These are phyloP conservation scores for Diplodus sargus DNA, from an alignment of 2,797 vertebrate genomes.

Conservation along the genomic window DNA sequence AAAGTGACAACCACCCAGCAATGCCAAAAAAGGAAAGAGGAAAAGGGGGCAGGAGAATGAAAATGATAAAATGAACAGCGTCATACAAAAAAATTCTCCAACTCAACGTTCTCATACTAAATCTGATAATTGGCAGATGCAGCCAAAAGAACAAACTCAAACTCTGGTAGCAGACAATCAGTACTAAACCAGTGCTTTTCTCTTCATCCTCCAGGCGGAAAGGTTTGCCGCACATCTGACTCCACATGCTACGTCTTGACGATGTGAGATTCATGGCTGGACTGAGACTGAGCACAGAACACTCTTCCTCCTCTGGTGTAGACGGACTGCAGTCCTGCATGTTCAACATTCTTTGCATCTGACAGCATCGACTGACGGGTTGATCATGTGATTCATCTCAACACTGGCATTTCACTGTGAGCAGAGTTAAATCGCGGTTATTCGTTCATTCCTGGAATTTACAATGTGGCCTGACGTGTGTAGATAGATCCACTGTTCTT, in stretches of 20 bases:
- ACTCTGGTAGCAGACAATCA: too few relatives aligned
- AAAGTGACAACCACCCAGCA: too few relatives aligned
- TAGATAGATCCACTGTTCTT: conserved; percentile 2
- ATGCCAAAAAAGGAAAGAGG: too few relatives aligned
- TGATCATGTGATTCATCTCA: conserved; percentile 14
- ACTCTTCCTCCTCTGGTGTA: background rate
- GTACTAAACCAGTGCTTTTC: conserved; percentile 3
- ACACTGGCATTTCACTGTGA: background rate
- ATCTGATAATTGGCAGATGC: too few relatives aligned
- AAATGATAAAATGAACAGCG: too few relatives aligned
- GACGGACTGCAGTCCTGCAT: background rate
- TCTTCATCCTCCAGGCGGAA: conserved; percentile 49
- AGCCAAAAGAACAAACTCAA: background rate
- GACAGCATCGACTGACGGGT: background rate
- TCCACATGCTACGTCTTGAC: background rate
- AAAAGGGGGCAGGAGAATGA: too few relatives aligned
- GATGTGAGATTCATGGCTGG: conserved; percentile 43
- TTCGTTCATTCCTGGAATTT: background rate
- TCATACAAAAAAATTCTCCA: too few relatives aligned
- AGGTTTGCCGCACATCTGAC: background rate
- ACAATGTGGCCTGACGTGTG: conserved; percentile 31
- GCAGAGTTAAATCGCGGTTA: background rate
- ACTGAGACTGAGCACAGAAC: conserved; percentile 14
- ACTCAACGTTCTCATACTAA: too few relatives aligned
- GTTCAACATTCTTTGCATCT: background rate